Percentiles rank a stretch among this genome's conserved stretches.
Conservation (phyloP, 2,888 invertebrate species). For the Morinoia aosen region DNA sequence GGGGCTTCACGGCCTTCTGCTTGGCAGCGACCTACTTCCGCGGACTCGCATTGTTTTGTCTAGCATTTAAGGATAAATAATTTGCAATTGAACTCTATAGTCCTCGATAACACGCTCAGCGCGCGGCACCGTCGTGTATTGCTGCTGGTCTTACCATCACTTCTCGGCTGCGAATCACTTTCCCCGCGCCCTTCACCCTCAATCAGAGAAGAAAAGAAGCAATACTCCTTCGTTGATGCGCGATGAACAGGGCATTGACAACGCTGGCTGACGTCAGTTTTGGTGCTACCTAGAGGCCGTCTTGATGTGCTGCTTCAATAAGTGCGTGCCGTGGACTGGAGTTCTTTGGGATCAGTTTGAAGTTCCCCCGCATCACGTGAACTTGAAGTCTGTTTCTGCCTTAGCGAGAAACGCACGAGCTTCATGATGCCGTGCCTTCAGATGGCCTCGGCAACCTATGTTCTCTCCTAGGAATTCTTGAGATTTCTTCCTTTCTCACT, state of each 20-base stretch:
- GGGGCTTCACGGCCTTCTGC: not conserved
- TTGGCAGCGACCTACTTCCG: not conserved
- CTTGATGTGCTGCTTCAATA: not conserved
- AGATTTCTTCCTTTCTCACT: not conserved
- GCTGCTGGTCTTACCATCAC: slow-evolving; percentile 25
- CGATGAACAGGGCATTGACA: slow-evolving; percentile 1
- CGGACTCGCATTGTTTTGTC: slow-evolving; percentile 35
- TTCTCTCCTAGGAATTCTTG: slow-evolving; percentile 9
- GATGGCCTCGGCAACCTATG: not conserved
- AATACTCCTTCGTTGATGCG: slow-evolving; percentile 18
- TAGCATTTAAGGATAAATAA: slow-evolving; percentile 42
- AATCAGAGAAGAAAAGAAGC: not conserved
- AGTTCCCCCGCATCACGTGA: not conserved
- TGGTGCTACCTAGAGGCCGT: slow-evolving; percentile 19
- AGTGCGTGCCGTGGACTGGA: not conserved
- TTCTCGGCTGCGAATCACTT: not conserved
- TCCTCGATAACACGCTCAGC: slow-evolving; percentile 46
- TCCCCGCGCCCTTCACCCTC: not conserved
- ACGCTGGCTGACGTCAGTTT: not conserved
- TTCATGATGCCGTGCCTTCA: not conserved
- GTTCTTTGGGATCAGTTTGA: not conserved
- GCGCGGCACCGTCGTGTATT: not conserved
- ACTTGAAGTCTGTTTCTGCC: not conserved
- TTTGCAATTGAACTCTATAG: slow-evolving; percentile 36
- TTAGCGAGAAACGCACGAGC: not conserved